Base-by-base conservation (phyloP, 2,888 invertebrate species). In the Orthonevra nobilis region DNA sequence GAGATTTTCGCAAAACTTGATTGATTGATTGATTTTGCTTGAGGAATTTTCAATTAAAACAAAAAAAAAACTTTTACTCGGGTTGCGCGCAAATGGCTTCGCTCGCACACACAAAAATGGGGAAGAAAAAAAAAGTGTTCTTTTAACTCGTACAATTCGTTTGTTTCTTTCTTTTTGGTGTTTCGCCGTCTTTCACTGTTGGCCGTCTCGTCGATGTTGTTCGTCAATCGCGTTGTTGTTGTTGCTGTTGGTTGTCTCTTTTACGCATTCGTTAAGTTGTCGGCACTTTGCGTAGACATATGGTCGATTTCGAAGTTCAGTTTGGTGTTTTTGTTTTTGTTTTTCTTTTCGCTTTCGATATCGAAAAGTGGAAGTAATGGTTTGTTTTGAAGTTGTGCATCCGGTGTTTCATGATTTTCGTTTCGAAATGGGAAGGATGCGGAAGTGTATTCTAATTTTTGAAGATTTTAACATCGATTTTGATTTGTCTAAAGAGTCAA, bases 61-160 rank as follows among this genome's bases (percentile, higher is more conserved):
- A n/a, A n/a, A n/a, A n/a, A n/a, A n/a, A n/a, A n/a, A n/a, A 15
- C 17, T 58, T 46, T 58, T 14, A 42, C 38, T 69, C 42, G 23
- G 64, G 77, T 79, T 73, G 79, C 73, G 73, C 73, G 73, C 66
- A 79, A 79, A 73, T 73, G 79, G 72, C 73, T 73, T 61, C 79
- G 79, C 66, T 79, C 72, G 72, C 79, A 79, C 79, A 68, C 73
- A 73, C 66, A 68, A 73, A 73, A 66, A 79, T 61, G 52, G 66
- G 66, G 61, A 56, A 63, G 56, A 46, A 50, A 69, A 61, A 75
- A 72, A 63, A 70, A 64, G 34, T 70, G 75, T 70, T 77, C 77
- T 77, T 77, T 70, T 58, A 58, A n/a, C n/a, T n/a, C n/a, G n/a
- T n/a, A n/a, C 30, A 56, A 75, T 38, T 72, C 44, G 40, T 68